These are phyloP conservation scores for Protodeltote pygarga DNA, from an alignment of 2,888 invertebrate genomes.

Conservation along the genomic window DNA sequence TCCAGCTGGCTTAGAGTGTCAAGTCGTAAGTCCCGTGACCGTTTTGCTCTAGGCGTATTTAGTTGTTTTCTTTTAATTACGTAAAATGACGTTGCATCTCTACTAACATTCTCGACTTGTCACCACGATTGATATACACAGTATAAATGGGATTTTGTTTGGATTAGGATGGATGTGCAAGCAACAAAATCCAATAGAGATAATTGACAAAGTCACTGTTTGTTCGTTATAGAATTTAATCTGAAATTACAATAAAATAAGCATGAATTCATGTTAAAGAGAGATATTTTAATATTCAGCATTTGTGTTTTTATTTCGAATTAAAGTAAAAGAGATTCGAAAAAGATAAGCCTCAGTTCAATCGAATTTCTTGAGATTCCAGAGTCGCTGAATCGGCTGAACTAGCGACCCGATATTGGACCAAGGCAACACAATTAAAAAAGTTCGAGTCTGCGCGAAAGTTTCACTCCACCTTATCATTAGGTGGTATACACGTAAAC, in stretches of 20 bases:
- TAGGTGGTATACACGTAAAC: conserved; percentile 21
- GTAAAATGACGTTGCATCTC: conserved; percentile 15
- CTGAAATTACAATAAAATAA: too few relatives aligned
- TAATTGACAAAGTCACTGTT: too few relatives aligned
- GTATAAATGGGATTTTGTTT: too few relatives aligned
- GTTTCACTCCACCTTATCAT: conserved; percentile 42
- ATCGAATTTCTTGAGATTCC: conserved; percentile 40
- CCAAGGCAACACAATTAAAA: conserved; percentile 60
- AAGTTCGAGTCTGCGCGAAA: conserved; percentile 50
- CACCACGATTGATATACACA: conserved; percentile 3
- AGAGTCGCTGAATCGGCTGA: conserved; percentile 35
- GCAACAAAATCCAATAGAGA: too few relatives aligned
- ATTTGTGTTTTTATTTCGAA: conserved; percentile 14
- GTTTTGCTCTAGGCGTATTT: too few relatives aligned
- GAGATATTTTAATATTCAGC: too few relatives aligned
- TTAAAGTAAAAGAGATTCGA: conserved; percentile 23
- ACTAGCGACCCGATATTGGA: conserved; percentile 47
- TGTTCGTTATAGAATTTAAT: too few relatives aligned
- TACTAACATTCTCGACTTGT: conserved; percentile 1
- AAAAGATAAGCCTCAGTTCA: conserved; percentile 32
- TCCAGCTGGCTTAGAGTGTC: too few relatives aligned
- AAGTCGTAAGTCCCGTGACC: too few relatives aligned
- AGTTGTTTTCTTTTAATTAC: conserved; percentile 30
- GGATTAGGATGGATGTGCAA: too few relatives aligned
- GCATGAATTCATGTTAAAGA: too few relatives aligned